phyloP scores from a whole-genome alignment of 2,113 vertebrate species.

The Falco punctatus region DNA sequence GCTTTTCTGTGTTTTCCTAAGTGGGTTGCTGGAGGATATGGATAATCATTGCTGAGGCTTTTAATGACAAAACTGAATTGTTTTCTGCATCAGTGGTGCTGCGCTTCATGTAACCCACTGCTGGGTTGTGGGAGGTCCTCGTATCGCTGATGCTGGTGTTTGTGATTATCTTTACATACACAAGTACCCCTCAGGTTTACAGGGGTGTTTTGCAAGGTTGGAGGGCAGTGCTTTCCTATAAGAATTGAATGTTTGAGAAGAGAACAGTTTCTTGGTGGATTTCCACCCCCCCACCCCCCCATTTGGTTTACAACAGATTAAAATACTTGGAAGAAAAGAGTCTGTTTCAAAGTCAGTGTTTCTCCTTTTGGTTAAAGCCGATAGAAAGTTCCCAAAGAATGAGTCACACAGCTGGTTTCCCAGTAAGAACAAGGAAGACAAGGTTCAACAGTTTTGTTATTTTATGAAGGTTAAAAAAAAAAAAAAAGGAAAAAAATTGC shows the following conservation, averaged over 20 bases:
- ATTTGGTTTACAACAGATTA: background rate
- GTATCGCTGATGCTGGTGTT: fast-evolving
- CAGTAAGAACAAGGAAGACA: conserved; percentile 24
- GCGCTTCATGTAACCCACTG: fast-evolving
- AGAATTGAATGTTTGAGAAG: background rate
- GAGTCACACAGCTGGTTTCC: conserved; percentile 45
- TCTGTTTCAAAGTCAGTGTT: conserved; percentile 27
- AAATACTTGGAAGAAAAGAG: background rate
- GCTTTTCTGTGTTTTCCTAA: background rate
- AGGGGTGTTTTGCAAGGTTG: background rate
- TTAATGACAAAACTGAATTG: background rate
- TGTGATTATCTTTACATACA: background rate
- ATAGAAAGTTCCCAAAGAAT: conserved; percentile 36
- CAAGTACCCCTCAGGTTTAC: background rate
- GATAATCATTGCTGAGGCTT: background rate
- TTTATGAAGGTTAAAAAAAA: conserved; percentile 7
- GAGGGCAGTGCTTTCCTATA: background rate
- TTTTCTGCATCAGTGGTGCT: background rate
- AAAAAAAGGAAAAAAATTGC: background rate
- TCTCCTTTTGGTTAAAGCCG: background rate
- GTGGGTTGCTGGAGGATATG: background rate
- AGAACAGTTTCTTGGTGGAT: background rate
- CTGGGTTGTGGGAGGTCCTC: background rate
- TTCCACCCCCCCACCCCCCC: too few relatives aligned
- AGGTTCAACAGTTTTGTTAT: conserved; percentile 12